A percentile compares a stretch with the other conserved stretches of the same genome.
These are phyloP conservation scores for Coelogynopora nodosa DNA, from an alignment of 2,888 invertebrate species.

Conservation along the genomic window DNA sequence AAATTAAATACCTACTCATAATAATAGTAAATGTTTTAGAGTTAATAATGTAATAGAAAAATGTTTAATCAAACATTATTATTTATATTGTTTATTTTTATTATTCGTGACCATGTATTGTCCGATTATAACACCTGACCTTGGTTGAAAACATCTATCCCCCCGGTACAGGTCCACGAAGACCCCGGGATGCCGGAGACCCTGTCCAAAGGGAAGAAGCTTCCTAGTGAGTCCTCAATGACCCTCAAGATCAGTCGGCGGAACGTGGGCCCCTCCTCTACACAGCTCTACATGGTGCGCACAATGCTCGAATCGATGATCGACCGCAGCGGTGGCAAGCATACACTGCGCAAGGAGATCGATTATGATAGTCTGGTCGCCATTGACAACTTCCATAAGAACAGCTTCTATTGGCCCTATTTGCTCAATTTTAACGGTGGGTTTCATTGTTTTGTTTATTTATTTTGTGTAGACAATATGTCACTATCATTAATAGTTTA, in stretches of 20 bases:
- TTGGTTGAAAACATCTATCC: too few relatives aligned
- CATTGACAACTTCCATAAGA: constrained; percentile 91
- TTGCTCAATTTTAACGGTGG: constrained; percentile 82
- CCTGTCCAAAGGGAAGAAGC: neutral
- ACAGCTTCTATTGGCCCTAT: constrained; percentile 93
- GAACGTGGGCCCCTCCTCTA: constrained; percentile 74
- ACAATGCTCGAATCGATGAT: constrained; percentile 96
- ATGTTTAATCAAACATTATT: too few relatives aligned
- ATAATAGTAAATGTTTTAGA: too few relatives aligned
- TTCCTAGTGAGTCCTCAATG: neutral
- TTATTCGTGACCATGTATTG: too few relatives aligned
- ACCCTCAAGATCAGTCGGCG: neutral
- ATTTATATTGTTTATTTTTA: too few relatives aligned
- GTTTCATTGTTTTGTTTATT: constrained; percentile 52
- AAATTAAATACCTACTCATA: too few relatives aligned
- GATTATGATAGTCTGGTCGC: constrained; percentile 85
- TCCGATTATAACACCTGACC: too few relatives aligned
- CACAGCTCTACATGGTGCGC: constrained; percentile 93
- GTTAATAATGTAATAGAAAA: too few relatives aligned
- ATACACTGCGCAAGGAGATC: constrained; percentile 89
- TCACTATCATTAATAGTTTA: constrained; percentile 3
- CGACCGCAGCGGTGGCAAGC: constrained; percentile 90
- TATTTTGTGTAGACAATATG: neutral
- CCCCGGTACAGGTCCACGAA: neutral
- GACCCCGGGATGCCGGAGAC: neutral